Evolutionary conservation across 2,113 vertebrate genomes (phyloP).

Genomic region (Mirza zaza): DNA sequence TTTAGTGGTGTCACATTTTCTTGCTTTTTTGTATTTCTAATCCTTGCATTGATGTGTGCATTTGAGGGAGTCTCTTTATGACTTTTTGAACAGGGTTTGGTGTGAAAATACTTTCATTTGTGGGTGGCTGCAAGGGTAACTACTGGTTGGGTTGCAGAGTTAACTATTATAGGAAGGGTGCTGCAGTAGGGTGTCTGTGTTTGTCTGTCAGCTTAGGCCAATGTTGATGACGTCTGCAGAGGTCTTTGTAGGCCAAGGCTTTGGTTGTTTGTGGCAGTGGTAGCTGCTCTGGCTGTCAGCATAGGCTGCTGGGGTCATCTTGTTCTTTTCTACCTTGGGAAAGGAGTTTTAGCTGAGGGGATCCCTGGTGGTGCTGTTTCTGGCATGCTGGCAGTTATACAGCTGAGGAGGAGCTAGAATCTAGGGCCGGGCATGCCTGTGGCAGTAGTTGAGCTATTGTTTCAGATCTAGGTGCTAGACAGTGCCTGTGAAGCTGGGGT

Average conservation of each 20-base stretch:
- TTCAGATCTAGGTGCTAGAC: not conserved
- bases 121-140: not conserved
- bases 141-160: not conserved
- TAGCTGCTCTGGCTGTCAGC: not conserved
- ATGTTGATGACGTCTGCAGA: not conserved
- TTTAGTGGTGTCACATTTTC: not conserved
- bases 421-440: not conserved
- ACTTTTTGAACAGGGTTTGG: not conserved
- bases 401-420: not conserved
- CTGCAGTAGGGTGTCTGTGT: not conserved
- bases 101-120: not conserved
- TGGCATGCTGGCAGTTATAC: not conserved
- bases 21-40: not conserved
- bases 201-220: not conserved
- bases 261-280: not conserved
- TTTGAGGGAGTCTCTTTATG: not conserved
- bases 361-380: no score
- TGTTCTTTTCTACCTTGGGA: not conserved
- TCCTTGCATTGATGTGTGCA: not conserved
- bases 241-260: not conserved
- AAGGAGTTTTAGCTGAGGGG: not conserved
- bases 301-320: not conserved
- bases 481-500: not conserved
- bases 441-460: not conserved
- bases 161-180: not conserved